A percentile compares a stretch with the other conserved stretches of the same genome.
Conservation (phyloP, 23 tunicate genomes). For the Botrylloides violaceus region DNA sequence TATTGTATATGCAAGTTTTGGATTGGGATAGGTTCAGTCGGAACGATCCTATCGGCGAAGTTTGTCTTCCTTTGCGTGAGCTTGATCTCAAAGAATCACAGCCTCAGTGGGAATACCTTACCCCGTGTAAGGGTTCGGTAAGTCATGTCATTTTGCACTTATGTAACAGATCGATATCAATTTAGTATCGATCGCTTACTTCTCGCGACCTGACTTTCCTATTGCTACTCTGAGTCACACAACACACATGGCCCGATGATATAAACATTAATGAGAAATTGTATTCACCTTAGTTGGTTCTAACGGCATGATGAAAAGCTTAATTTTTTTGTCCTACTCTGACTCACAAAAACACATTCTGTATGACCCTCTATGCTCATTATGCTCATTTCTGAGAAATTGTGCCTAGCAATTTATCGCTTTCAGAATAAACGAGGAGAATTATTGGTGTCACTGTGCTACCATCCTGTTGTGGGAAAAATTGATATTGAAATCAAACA, state of each 20-base stretch:
- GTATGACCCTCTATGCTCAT: too few relatives aligned
- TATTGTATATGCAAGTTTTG: conserved; percentile 83
- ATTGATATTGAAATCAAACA: conserved; percentile 58
- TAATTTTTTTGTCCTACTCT: too few relatives aligned
- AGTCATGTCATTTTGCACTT: too few relatives aligned
- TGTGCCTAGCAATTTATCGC: neutral
- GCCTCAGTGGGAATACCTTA: conserved; percentile 28
- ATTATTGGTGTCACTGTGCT: conserved; percentile 73
- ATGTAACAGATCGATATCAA: too few relatives aligned
- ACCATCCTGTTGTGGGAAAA: conserved; percentile 78
- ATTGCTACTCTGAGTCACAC: too few relatives aligned
- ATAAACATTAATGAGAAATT: too few relatives aligned
- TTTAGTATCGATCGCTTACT: too few relatives aligned
- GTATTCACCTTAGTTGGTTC: too few relatives aligned
- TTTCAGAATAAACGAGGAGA: conserved; percentile 97
- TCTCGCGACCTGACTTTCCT: too few relatives aligned
- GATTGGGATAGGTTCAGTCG: conserved; percentile 93
- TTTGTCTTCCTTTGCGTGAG: conserved; percentile 53
- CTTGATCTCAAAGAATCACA: conserved; percentile 31
- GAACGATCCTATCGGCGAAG: conserved; percentile 97
- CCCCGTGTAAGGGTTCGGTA: conserved; percentile 53
- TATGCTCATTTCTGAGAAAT: neutral
- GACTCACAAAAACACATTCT: too few relatives aligned
- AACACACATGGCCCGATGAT: too few relatives aligned
- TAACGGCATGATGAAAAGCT: too few relatives aligned